Evolutionary conservation across 2,113 vertebrate species (phyloP).

Genomic region (Myodes glareolus): DNA sequence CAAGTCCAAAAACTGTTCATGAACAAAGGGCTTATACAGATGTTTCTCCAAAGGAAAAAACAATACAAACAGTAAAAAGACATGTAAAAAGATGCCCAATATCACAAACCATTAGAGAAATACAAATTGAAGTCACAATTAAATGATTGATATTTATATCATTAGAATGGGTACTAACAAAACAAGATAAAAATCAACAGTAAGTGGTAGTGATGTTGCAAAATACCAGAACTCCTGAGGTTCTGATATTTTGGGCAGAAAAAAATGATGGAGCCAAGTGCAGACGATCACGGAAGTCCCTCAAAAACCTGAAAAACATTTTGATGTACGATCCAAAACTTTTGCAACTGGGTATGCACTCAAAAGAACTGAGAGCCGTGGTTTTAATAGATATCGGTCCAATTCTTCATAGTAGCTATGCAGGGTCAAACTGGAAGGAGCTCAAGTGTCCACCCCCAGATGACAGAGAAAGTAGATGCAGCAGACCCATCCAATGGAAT

Average conservation of each 20-base stretch:
- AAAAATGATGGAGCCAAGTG: neutral
- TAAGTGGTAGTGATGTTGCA: neutral
- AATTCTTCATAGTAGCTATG: neutral
- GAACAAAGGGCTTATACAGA: neutral
- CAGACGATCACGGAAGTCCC: neutral
- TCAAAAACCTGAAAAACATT: neutral
- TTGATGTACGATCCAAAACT: neutral
- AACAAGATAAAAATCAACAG: neutral
- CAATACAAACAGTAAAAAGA: neutral
- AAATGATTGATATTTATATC: neutral
- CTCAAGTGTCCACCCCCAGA: neutral
- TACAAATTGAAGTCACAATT: neutral
- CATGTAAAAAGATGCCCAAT: neutral
- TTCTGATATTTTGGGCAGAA: neutral
- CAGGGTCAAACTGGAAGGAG: neutral
- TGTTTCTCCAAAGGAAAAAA: constrained; percentile 4
- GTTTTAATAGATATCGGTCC: neutral
- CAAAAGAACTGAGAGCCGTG: neutral
- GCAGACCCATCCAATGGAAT: neutral
- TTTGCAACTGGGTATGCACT: neutral
- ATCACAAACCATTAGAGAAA: constrained; percentile 15
- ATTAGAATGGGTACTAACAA: neutral
- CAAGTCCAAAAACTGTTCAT: neutral
- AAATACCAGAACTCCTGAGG: neutral
- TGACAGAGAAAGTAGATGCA: neutral